Evolutionary conservation across 2,113 vertebrate genomes (phyloP), one percentile per base, ranked within the genome.

Genomic region (Tachysurus vachellii): DNA sequence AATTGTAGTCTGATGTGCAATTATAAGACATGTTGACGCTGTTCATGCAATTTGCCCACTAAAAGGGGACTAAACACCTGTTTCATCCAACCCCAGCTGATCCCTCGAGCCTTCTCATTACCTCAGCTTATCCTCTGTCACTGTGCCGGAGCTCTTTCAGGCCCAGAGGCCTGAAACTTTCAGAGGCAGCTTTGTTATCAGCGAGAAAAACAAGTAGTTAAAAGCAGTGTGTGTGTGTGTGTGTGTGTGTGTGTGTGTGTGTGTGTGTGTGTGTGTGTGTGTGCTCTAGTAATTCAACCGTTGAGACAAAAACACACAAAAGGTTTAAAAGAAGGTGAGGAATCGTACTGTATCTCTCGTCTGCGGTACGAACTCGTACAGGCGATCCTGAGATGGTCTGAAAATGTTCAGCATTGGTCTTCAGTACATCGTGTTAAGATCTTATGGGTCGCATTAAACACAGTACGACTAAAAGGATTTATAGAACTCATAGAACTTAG

Each of bases 321-420:
- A 91, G 80, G 66, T 86, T 80, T 77, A 68, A 53, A 75, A 79
- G 50, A 84, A 62, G 71, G 13, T 57, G 79, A 80, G 79, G 42
- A 59, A 56, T 26, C 47, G 19, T 36, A 56, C 44, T 73, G 19
- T 36, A 56, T 56, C 82, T 70, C 80, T 80, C 23, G 26, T 70
- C 61, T 66, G 54, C 85, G 91, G 81, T 86, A 83, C 1, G 2
- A 61, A 86, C 5, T 88, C 47, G 61, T 83, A 92, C 85, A 80
- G 89, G 88, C 80, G n/a, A 61, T 88, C 90, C 75, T 1, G 83
- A 62, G 81, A 80, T 16, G n/a, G n/a, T n/a, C n/a, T n/a, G n/a
- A n/a, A n/a, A n/a, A n/a, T 94, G 93, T 91, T 94, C 93, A 93
- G 81, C 93, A 92, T 91, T 66, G 90, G 89, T 91, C 91, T 94